Percentiles rank a stretch among this genome's conserved stretches.
Conservation (phyloP, 2,888 invertebrate genomes). For the Coelogynopora nodosa region DNA sequence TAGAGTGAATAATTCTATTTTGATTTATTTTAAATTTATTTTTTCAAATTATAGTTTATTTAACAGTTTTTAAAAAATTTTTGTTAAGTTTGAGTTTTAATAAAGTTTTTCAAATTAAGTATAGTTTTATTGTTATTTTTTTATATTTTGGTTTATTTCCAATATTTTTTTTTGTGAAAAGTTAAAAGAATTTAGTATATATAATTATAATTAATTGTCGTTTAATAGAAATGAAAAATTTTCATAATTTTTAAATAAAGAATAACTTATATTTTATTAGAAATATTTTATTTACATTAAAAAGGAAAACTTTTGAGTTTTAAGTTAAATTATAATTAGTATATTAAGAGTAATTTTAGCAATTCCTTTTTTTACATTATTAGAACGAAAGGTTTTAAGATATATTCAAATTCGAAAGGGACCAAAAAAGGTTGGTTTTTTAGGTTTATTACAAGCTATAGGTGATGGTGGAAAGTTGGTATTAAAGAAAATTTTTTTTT, state of each 20-base stretch:
- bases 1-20: background rate
- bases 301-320: constrained; percentile 38
- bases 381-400: constrained; percentile 40
- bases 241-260: background rate
- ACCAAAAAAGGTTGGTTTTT: constrained; percentile 37
- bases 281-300: constrained; percentile 32
- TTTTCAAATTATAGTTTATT: background rate
- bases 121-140: background rate
- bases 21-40: background rate
- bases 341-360: constrained; percentile 62
- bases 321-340: constrained; percentile 29
- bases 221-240: background rate
- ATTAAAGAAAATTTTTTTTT: constrained; percentile 29
- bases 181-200: background rate
- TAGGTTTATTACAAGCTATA: constrained; percentile 35
- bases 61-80: background rate
- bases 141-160: background rate
- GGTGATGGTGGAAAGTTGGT: constrained; percentile 34
- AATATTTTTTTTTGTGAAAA: background rate
- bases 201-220: background rate
- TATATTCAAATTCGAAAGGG: constrained; percentile 40
- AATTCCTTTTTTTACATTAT: constrained; percentile 47
- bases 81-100: constrained; percentile 47
- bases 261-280: constrained; percentile 7
- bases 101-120: background rate